Conservation (phyloP, 2,113 vertebrate genomes). For the Ceuthmochares aereus region DNA sequence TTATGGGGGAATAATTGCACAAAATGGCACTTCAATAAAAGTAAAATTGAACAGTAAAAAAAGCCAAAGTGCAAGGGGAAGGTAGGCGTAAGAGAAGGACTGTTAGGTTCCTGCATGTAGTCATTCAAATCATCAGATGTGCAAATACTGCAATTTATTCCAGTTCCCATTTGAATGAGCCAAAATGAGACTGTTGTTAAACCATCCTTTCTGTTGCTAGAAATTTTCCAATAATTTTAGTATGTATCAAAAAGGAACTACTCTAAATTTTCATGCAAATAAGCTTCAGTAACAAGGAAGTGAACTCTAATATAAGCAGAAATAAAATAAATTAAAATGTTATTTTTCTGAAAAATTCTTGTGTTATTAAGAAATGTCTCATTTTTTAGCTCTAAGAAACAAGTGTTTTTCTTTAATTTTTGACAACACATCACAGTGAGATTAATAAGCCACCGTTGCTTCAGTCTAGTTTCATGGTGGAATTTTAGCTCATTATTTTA, state of each 20-base stretch:
- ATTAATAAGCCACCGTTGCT: background rate
- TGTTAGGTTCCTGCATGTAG: background rate
- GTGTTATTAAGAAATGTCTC: background rate
- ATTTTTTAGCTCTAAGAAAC: background rate
- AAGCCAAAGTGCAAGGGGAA: background rate
- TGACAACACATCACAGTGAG: background rate
- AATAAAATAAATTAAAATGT: background rate
- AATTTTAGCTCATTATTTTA: background rate
- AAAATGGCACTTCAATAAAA: background rate
- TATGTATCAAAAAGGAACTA: background rate
- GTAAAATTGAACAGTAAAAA: background rate
- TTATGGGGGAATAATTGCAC: background rate
- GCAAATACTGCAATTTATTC: background rate
- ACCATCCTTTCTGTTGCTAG: background rate
- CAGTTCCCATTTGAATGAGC: background rate
- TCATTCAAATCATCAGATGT: background rate
- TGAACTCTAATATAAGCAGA: background rate
- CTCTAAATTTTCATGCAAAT: background rate
- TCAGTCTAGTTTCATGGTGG: background rate
- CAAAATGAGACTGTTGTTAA: background rate
- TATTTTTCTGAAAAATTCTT: background rate
- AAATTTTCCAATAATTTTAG: background rate
- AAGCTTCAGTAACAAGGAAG: background rate
- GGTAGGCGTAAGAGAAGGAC: background rate
- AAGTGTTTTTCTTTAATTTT: background rate